Evolutionary conservation across 2,797 vertebrate species (phyloP).

Genomic region (Oreonectes daqikongensis): DNA sequence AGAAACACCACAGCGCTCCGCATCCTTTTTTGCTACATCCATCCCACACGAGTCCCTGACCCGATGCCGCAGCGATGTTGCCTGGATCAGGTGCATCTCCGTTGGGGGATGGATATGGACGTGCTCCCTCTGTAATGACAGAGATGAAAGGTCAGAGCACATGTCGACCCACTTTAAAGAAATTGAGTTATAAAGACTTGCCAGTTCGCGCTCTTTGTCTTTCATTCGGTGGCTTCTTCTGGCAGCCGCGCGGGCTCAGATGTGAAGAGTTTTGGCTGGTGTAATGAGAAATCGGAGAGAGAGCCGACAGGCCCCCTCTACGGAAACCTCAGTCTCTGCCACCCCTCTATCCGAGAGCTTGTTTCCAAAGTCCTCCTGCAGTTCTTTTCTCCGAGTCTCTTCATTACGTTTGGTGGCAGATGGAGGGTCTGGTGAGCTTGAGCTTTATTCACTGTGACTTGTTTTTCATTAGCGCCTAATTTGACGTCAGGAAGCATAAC

Average conservation of each 20-base stretch:
- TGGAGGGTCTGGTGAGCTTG: conserved; percentile 81
- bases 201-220: conserved; percentile 28
- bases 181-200: conserved; percentile 34
- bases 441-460: conserved; percentile 95
- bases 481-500: conserved; percentile 88
- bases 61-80: background rate
- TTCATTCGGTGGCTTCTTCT: conserved; percentile 31
- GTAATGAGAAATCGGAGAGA: conserved; percentile 29
- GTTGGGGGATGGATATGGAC: background rate
- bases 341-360: conserved; percentile 10
- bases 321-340: background rate
- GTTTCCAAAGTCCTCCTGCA: conserved; percentile 41
- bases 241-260: conserved; percentile 22
- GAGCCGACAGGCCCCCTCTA: background rate
- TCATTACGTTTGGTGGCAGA: conserved; percentile 73
- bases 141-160: conserved; percentile 28
- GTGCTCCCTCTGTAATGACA: conserved; percentile 35
- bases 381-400: conserved; percentile 66
- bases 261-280: conserved; percentile 32
- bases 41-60: background rate
- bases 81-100: background rate
- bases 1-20: background rate
- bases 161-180: conserved; percentile 34
- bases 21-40: background rate
- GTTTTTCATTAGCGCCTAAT: conserved; percentile 95